Evolutionary conservation across 30 jellyfish, hydroid and myxozoan genomes (phyloP), one percentile per base, ranked within the genome.

Genomic region (Pelagia noctiluca): DNA sequence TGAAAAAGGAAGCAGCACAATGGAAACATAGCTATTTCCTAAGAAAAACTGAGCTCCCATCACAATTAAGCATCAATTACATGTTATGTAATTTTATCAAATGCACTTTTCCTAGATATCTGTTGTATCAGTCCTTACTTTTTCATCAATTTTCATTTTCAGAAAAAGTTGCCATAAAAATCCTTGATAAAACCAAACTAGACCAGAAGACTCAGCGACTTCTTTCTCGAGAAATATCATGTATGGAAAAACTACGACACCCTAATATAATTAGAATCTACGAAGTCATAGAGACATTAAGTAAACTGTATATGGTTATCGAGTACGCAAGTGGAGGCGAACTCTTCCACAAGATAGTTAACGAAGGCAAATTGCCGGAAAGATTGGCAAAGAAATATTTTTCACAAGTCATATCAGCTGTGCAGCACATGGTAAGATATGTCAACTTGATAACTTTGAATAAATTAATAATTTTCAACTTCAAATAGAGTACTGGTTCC

Each of bases 281-380:
- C 70, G 98, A 92, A 82, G 98, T 92, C 5, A 53, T 92, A 57
- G 98, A 92, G 61, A 92, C 98, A 30, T 16, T 87, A 18, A 46
- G 95, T 5, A 84, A 92, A 29, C 78, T 92, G 2, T 82, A 86
- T 52, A 92, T 92, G 82, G 90, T 87, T 35, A 80, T 92, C 80
- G 98, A 92, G 33, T 92, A 92, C 69, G 98, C 98, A 2, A 75
- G 87, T 50, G 91, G 88, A 46, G 98, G 98, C 4, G 98, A 92
- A 71, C 89, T 92, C 21, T 92, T 92, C 75, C 98, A 92, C 60
- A 92, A 92, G 54, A 92, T 92, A 13, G 53, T 92, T 25, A 86
- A 87, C 48, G 95, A 92, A 63, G 98, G 98, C 33, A 87, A 87
- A 63, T 75, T 92, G 53, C 86, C 95, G 3, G 98, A 92, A 82